Percentiles rank a stretch among this genome's conserved stretches.
Conservation (phyloP, 2,888 invertebrate species). For the Enoplolaimus lenunculus region DNA sequence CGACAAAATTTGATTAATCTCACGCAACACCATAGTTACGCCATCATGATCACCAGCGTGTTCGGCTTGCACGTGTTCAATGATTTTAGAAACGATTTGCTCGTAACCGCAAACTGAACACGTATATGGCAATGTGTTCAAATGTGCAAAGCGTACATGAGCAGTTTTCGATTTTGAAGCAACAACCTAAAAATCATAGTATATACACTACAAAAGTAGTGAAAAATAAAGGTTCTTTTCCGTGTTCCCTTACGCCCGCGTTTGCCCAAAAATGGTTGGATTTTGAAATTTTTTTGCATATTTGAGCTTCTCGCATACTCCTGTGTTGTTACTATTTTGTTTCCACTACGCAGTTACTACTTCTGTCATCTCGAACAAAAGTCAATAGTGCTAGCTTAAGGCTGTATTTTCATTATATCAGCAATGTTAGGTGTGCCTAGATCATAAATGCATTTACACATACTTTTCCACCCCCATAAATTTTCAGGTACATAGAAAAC, state of each 20-base stretch:
- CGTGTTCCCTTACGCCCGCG: not conserved
- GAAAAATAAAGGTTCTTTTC: not conserved
- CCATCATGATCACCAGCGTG: not conserved
- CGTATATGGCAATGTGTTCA: conserved; percentile 19
- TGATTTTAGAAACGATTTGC: not conserved
- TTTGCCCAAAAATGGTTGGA: not conserved
- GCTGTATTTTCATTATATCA: too few species aligned
- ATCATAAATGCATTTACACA: too few species aligned
- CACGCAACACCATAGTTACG: not conserved
- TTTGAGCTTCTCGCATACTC: not conserved
- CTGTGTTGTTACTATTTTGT: too few species aligned
- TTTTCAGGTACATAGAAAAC: too few species aligned
- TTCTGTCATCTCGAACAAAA: too few species aligned
- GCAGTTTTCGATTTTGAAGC: not conserved
- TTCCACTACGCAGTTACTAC: too few species aligned
- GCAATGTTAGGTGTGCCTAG: too few species aligned
- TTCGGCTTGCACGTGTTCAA: not conserved
- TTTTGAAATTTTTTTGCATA: not conserved
- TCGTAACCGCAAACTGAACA: conserved; percentile 26
- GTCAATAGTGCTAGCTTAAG: too few species aligned
- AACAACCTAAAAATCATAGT: not conserved
- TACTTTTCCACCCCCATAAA: too few species aligned
- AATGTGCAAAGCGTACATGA: conserved; percentile 25
- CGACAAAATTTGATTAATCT: not conserved
- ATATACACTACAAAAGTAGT: not conserved